Base-by-base conservation (phyloP, 2,113 vertebrate genomes). In the Morone saxatilis region DNA sequence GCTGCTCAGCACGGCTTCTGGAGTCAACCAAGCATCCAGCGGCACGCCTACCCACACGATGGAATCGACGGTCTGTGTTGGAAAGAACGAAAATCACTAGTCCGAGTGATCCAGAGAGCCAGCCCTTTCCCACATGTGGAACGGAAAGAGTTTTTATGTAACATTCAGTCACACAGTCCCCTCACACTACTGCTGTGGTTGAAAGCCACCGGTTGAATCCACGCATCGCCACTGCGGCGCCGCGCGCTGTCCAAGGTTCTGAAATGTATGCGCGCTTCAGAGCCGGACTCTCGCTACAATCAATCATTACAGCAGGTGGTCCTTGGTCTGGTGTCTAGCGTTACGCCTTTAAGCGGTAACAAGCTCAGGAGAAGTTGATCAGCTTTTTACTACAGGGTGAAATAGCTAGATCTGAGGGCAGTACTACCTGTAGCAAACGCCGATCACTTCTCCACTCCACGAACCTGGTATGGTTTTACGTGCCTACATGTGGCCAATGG, bases 131-230 rank as follows among this genome's bases (percentile, higher is more conserved):
- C 47, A 73, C 60, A 36, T 77, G 78, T 67, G 60, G 36, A 50
- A 31, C 19, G 62, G 36, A 36, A 19, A 2, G 17, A 78, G 62
- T 62, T 81, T 85, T 56, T 73, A 63, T 74, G 63, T 45, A 56
- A 48, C 41, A 56, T 11, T 67, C 53, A 86, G 7, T 45, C 40
- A 47, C 50, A 60, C 63, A 20, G 20, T 72, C 59, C 25, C 56
- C 54, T 85, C 50, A 53, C 76, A 59, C 67, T 10, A 77, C 80
- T 20, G 71, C 62, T 80, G 31, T 48, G 53, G 25, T 61, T 53
- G 14, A 41, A 84, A 92, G 89, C 93, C 93, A 94, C 93, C 92
- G 93, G 94, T 94, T 94, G 94, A 94, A 93, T 93, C 86, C 90
- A 63, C 87, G 62, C 90, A 66, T 80, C 53, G 78, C 78, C 92